These are phyloP conservation scores for Dinocampus coccinellae DNA, from an alignment of 2,888 invertebrate species.

Conservation along the genomic window DNA sequence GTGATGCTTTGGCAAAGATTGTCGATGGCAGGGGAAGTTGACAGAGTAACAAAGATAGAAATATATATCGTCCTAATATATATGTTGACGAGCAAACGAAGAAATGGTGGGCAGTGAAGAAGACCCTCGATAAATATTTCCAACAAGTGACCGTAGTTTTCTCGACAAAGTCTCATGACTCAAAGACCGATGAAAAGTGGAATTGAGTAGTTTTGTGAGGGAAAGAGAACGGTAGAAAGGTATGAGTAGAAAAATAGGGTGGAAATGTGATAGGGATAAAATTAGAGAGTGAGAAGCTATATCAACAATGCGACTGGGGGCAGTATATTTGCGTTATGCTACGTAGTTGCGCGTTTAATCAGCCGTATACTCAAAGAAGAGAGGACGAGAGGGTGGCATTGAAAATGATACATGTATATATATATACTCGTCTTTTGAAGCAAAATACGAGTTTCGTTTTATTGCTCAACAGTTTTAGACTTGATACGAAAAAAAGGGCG, in stretches of 20 bases:
- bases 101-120: slow-evolving; percentile 23
- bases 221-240: slow-evolving; percentile 17
- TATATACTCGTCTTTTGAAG: slow-evolving; percentile 52
- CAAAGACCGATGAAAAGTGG: slow-evolving; percentile 66
- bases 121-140: slow-evolving; percentile 67
- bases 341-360: slow-evolving; percentile 69
- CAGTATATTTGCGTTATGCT: slow-evolving; percentile 67
- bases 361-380: slow-evolving; percentile 59
- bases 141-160: slow-evolving; percentile 63
- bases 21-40: slow-evolving; percentile 4
- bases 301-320: slow-evolving; percentile 40
- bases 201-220: slow-evolving; percentile 56
- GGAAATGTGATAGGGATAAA: slow-evolving; percentile 38
- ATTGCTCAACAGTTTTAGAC: slow-evolving; percentile 46
- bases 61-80: slow-evolving; percentile 4
- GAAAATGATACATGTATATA: slow-evolving; percentile 47
- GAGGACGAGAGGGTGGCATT: slow-evolving; percentile 46
- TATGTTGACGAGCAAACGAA: slow-evolving; percentile 28
- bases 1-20: neutral
- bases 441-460: slow-evolving; percentile 54
- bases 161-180: slow-evolving; percentile 48
- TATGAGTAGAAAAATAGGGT: slow-evolving; percentile 16
- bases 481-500: slow-evolving; percentile 11
- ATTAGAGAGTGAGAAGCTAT: slow-evolving; percentile 37
- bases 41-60: neutral